Conservation (phyloP, 1,140 invertebrate genomes). For the Zaprionus capensis region DNA sequence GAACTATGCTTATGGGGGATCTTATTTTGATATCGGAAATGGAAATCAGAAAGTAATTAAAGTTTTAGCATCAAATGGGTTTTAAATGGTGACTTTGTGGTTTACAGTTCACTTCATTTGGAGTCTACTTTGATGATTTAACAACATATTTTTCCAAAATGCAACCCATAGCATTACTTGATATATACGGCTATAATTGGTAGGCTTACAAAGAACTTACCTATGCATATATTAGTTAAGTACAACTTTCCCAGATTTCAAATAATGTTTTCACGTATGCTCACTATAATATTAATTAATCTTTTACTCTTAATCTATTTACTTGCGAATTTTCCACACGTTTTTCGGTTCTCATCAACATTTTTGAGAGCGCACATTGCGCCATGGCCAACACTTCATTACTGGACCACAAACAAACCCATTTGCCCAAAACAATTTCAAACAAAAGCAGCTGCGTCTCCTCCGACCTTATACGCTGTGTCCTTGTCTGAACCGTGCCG, state of each 20-base stretch:
- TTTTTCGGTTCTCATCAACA: not conserved
- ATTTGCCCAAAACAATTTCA: conserved; percentile 25
- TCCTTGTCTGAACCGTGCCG: conserved; percentile 9
- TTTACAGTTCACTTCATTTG: not conserved
- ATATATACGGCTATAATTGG: too few species aligned
- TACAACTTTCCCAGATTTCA: not conserved
- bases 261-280: not conserved
- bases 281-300: not conserved
- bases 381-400: conserved; percentile 25
- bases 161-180: too few species aligned
- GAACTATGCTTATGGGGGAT: not conserved
- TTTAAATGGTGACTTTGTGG: not conserved
- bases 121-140: too few species aligned
- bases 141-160: too few species aligned
- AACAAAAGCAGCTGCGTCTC: conserved; percentile 34
- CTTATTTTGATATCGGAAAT: not conserved
- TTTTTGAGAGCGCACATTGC: conserved; percentile 27
- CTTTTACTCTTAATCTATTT: conserved; percentile 8
- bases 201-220: too few species aligned
- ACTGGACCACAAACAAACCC: conserved; percentile 22
- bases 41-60: conserved; percentile 2
- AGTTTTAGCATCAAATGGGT: not conserved
- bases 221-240: not conserved
- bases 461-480: conserved; percentile 11
- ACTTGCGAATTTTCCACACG: not conserved